A percentile compares a stretch with the other conserved stretches of the same genome.
These are phyloP conservation scores for Athalia circularis DNA, from an alignment of 2,888 invertebrate genomes.

Conservation along the genomic window DNA sequence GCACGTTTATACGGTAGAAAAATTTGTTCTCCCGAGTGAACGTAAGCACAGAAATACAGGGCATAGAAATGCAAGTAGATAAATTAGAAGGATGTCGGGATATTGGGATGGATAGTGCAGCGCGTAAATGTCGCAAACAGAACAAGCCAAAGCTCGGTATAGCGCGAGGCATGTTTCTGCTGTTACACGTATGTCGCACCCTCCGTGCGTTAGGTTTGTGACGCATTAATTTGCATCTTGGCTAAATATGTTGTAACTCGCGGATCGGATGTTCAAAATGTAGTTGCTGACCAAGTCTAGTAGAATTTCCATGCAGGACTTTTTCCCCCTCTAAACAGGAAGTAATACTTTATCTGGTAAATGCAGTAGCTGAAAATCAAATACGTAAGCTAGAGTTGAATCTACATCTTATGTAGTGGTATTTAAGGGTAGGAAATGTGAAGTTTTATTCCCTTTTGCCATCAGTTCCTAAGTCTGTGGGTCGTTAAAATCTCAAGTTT, in stretches of 20 bases:
- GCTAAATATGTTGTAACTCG: slow-evolving; percentile 48
- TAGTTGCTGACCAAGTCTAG: not conserved
- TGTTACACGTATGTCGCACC: slow-evolving; percentile 31
- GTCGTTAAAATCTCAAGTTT: no score
- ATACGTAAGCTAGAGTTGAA: no score
- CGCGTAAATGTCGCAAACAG: slow-evolving; percentile 53
- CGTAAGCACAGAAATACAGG: not conserved
- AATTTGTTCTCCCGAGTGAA: no score
- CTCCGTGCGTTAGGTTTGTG: slow-evolving; percentile 28
- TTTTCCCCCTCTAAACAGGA: no score
- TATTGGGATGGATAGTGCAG: slow-evolving; percentile 28
- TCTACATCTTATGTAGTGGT: no score
- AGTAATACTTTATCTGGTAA: no score
- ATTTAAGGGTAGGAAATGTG: no score
- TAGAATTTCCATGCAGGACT: not conserved
- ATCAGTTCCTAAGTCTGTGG: no score
- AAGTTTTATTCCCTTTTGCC: no score
- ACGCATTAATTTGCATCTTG: slow-evolving; percentile 58
- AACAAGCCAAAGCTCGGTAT: slow-evolving; percentile 43
- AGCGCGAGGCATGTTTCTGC: slow-evolving; percentile 50
- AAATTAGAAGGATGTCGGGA: slow-evolving; percentile 35
- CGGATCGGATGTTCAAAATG: slow-evolving; percentile 44
- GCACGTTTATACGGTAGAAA: no score
- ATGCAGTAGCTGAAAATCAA: no score
- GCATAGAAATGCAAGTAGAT: slow-evolving; percentile 20